These are phyloP conservation scores for Blennius ocellaris DNA, from an alignment of 2,113 vertebrate species.

Conservation along the genomic window DNA sequence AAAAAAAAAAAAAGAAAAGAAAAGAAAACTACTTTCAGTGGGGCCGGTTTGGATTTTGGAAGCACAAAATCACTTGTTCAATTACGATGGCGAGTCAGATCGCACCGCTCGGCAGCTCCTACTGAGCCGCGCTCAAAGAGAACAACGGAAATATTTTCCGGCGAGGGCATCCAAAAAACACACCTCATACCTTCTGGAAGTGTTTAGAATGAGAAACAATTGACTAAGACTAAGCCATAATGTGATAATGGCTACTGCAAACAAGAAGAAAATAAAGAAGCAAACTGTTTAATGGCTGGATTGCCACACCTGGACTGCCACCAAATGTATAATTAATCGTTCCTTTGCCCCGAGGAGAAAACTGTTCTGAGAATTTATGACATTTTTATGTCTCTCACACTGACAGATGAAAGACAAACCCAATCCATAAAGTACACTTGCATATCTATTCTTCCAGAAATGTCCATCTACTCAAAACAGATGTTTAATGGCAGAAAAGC, in stretches of 20 bases:
- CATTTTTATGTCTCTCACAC: background rate
- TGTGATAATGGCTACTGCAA: background rate
- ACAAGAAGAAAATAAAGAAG: background rate
- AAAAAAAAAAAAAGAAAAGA: too few species aligned
- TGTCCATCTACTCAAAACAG: background rate
- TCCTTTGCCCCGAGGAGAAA: background rate
- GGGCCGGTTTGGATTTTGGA: too few species aligned
- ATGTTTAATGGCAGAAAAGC: too few species aligned
- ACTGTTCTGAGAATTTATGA: background rate
- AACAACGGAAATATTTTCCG: too few species aligned
- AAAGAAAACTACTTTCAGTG: too few species aligned
- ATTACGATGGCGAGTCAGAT: too few species aligned
- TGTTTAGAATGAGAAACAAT: background rate
- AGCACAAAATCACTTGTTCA: too few species aligned
- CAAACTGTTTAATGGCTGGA: constrained; percentile 2
- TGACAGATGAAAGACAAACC: background rate
- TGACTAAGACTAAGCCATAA: background rate
- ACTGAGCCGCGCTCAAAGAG: too few species aligned
- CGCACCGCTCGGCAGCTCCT: too few species aligned
- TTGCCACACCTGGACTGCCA: constrained; percentile 10
- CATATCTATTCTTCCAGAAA: background rate
- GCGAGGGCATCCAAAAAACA: too few species aligned
- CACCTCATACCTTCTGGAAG: too few species aligned
- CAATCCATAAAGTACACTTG: background rate
- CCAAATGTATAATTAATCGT: constrained; percentile 3